These are phyloP conservation scores for Henricia sp. DNA, from an alignment of 53 echinoderm and acorn worm genomes.

Conservation along the genomic window DNA sequence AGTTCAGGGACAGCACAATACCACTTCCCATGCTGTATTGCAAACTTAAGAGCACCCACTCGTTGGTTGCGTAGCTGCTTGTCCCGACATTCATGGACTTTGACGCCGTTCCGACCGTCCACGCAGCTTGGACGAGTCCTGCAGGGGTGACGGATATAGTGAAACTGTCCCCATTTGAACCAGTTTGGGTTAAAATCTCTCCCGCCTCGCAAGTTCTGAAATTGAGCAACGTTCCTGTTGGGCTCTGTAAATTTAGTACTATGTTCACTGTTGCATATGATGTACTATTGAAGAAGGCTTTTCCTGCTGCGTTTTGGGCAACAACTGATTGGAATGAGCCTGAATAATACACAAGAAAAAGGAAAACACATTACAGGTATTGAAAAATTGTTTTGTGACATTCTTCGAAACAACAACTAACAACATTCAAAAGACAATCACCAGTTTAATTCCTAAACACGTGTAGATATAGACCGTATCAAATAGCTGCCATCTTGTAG, in stretches of 20 bases:
- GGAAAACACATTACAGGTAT: not conserved
- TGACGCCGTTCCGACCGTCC: slow-evolving; percentile 52
- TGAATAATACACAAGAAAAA: not conserved
- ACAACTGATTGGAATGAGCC: not conserved
- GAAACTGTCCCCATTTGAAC: slow-evolving; percentile 65
- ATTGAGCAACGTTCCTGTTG: slow-evolving; percentile 37
- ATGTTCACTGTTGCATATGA: slow-evolving; percentile 51
- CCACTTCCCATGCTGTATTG: slow-evolving; percentile 29
- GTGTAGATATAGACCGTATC: too few relatives aligned
- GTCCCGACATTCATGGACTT: slow-evolving; percentile 43
- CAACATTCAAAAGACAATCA: not conserved
- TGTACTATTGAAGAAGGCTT: slow-evolving; percentile 80
- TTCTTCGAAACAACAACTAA: not conserved
- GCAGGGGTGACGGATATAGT: slow-evolving; percentile 47
- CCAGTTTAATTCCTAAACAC: not conserved
- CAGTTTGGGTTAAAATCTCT: slow-evolving; percentile 72
- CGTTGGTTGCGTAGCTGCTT: slow-evolving; percentile 49
- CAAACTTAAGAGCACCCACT: slow-evolving; percentile 69
- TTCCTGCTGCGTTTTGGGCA: slow-evolving; percentile 1
- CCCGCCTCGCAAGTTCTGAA: slow-evolving; percentile 93
- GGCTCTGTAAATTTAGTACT: slow-evolving; percentile 47
- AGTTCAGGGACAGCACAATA: slow-evolving; percentile 48
- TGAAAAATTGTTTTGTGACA: not conserved
- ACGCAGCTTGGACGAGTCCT: slow-evolving; percentile 50
- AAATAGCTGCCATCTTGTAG: too few relatives aligned